Evolutionary conservation across 2,797 vertebrate genomes (phyloP).

Genomic region (Chaetodon trifasciatus): DNA sequence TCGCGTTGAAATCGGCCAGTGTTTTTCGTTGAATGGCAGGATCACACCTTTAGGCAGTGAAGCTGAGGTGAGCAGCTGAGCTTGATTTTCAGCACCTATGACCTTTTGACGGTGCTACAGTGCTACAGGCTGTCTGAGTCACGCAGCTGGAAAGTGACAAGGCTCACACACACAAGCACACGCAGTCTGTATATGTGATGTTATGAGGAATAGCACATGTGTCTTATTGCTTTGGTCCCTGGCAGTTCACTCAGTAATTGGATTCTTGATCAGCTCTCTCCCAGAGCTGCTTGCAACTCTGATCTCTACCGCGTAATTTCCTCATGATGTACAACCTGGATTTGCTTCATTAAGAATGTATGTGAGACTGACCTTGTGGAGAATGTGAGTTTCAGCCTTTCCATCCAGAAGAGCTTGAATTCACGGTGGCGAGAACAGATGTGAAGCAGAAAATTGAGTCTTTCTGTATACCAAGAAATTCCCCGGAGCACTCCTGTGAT

Average conservation of each 20-base stretch:
- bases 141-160: constrained; percentile 8
- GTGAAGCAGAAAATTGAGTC: constrained; percentile 47
- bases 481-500: constrained; percentile 27
- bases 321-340: constrained; percentile 27
- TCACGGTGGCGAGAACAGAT: constrained; percentile 45
- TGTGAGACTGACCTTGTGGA: constrained; percentile 41
- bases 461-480: constrained; percentile 27
- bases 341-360: constrained; percentile 51
- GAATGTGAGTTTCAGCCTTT: constrained; percentile 38
- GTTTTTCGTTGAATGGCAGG: constrained; percentile 35
- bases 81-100: constrained; percentile 20
- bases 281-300: background rate
- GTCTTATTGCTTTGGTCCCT: background rate
- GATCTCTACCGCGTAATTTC: constrained; percentile 2
- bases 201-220: constrained; percentile 11
- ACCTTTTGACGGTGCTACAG: constrained; percentile 38
- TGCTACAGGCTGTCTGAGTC: constrained; percentile 33
- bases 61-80: constrained; percentile 2
- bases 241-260: constrained; percentile 15
- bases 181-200: background rate
- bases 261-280: constrained; percentile 24
- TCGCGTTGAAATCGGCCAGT: background rate
- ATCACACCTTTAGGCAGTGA: constrained; percentile 13
- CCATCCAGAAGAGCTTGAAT: constrained; percentile 51
- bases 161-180: background rate